Evolutionary conservation across 2,888 invertebrate genomes (phyloP), one percentile per base, ranked within the genome.

Genomic region (Drosophila limbata): DNA sequence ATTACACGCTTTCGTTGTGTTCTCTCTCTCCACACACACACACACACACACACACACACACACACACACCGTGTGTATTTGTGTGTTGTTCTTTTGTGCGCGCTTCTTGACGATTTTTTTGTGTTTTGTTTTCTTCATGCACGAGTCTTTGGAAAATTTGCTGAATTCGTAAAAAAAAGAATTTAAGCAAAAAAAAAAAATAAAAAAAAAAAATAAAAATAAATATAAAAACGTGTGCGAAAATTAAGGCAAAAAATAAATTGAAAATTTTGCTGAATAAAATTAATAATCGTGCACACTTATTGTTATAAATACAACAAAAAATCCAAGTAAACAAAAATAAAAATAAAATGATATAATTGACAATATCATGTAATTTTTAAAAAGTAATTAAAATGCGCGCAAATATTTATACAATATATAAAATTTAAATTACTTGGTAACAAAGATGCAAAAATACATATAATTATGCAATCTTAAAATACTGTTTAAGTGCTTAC

Each of bases 1-100:
- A 71, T 71, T 69, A 59, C 69, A 69, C 70, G 69, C 60, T 66
- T 63, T 53, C 61, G 53, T 65, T 52, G 50, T 61, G 69, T 50
- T 52, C 33, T 45, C 9, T 33, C 28, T 28, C 6, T 2, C 8
- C 28, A 28, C 28, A 25, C 33, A 28, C 28, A 28, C 28, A 28
- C 28, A 25, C 33, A 15, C 44, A 35, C 39, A 28, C 40, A 28
- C 28, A 25, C 33, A 15, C 44, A 35, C 39, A 28, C 40, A 21
- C 28, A 48, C 8, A 17, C 17, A 15, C 6, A 4, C 2, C 15
- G 9, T 3, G 45, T 15, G 53, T 28, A n/a, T 40, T 31, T 37
- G 42, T 51, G 35, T 13, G 33, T 61, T 50, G 13, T 52, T 48
- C 47, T 51, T 66, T 15, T 21, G 28, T 35, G 45, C 28, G 45